These are phyloP conservation scores for Epirrhoe alternata DNA, from an alignment of 2,888 invertebrate genomes.

Conservation along the genomic window DNA sequence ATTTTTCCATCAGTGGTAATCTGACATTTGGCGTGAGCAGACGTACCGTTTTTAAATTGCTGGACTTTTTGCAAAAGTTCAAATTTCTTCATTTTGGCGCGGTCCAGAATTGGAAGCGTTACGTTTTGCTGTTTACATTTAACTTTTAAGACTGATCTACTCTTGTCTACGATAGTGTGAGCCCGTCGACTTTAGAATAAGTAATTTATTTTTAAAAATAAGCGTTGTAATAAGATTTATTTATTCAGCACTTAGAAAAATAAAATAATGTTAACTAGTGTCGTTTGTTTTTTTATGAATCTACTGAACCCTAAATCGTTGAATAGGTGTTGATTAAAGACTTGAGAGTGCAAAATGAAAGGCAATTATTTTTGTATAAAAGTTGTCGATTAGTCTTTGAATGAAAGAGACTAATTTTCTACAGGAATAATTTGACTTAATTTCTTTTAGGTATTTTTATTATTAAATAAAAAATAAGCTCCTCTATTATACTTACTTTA, in stretches of 20 bases:
- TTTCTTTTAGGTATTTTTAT: background rate
- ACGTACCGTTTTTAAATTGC: slow-evolving; percentile 73
- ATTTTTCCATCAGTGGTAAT: slow-evolving; percentile 63
- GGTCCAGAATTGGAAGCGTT: slow-evolving; percentile 68
- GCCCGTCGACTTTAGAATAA: slow-evolving; percentile 79
- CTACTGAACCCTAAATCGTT: slow-evolving; percentile 5
- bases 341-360: background rate
- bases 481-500: too few relatives aligned
- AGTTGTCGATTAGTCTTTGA: background rate
- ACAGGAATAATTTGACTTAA: too few relatives aligned
- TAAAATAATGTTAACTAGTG: slow-evolving; percentile 57
- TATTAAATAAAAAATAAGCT: too few relatives aligned
- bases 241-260: slow-evolving; percentile 79
- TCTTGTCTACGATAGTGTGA: slow-evolving; percentile 71
- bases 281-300: slow-evolving; percentile 43
- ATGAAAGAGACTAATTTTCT: slow-evolving; percentile 3
- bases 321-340: slow-evolving; percentile 9
- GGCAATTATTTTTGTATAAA: background rate
- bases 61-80: slow-evolving; percentile 57
- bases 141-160: slow-evolving; percentile 71
- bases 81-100: slow-evolving; percentile 46
- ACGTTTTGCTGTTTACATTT: slow-evolving; percentile 49
- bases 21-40: slow-evolving; percentile 79
- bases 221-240: slow-evolving; percentile 70
- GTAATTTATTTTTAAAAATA: slow-evolving; percentile 72